Conservation (phyloP, 1,140 invertebrate species). For the Venturia canescens region DNA sequence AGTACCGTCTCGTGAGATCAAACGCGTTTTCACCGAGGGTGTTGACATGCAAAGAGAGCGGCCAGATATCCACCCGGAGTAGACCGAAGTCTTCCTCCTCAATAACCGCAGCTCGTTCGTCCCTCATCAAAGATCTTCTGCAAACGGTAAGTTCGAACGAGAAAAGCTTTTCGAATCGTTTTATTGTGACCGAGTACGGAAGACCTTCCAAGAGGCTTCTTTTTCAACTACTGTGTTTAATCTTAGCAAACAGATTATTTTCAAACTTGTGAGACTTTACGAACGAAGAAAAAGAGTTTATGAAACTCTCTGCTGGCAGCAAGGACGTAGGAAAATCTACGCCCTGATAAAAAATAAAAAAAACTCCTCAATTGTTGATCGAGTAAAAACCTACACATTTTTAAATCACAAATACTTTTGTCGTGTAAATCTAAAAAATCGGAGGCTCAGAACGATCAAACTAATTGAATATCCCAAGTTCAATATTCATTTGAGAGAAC, state of each 20-base stretch:
- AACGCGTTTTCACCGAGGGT: conserved; percentile 57
- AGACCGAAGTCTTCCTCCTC: conserved; percentile 57
- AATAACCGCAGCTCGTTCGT: conserved; percentile 51
- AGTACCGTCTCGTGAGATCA: conserved; percentile 67
- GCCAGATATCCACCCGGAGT: conserved; percentile 48
- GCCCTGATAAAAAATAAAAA: not conserved
- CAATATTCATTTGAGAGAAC: no score
- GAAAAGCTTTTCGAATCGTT: not conserved
- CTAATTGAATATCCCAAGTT: no score
- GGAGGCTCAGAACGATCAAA: no score
- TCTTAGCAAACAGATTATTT: conserved; percentile 9
- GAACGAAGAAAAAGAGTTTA: not conserved
- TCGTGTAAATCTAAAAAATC: no score
- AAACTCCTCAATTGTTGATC: not conserved
- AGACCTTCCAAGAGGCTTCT: not conserved
- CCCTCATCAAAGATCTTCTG: conserved; percentile 59
- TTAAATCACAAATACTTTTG: not conserved
- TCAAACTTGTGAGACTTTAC: not conserved
- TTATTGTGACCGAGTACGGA: not conserved
- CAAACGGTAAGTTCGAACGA: conserved; percentile 61
- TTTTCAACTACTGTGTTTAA: not conserved
- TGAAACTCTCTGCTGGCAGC: not conserved
- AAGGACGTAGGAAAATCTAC: not conserved
- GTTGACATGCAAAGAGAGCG: conserved; percentile 55
- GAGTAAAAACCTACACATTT: not conserved